Evolutionary conservation across 1,140 invertebrate genomes (phyloP), one percentile per base, ranked within the genome.

Genomic region (Plodia interpunctella): DNA sequence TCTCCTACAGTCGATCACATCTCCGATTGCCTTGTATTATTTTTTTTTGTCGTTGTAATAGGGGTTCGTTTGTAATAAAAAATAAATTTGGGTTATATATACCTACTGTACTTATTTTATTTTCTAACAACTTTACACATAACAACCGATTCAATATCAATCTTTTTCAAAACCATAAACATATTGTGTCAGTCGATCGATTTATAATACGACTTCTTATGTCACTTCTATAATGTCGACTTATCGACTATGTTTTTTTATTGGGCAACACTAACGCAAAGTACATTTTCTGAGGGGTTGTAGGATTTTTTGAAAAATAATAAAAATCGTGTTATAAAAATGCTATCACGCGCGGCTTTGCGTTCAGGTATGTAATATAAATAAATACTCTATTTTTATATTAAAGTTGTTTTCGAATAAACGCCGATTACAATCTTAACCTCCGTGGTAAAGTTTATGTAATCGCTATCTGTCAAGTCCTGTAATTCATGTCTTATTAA

Each of bases 321-420:
- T 60, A 68, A 53, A 60, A 60, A 74, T 77, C 50, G 49, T 60
- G 67, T 5, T 53, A 25, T 6, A 70, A 88, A 85, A 75, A 90
- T 90, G 89, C 70, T 90, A 75, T 90, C 89, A 58, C 88, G 87
- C 58, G 67, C 82, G 73, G 86, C 89, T 83, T 83, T 87, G 75
- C 87, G 89, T 83, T 82, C 82, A 80, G 81, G 89, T 90, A 79
- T 62, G 86, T 80, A 57, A 52, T 58, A 64, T 53, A 49, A 58
- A 30, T 30, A 32, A 35, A 5, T 53, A 8, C 0, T 53, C n/a
- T 13, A 15, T 53, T 53, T n/a, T 13, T n/a, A 53, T n/a, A 53
- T 5, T n/a, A n/a, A 25, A 11, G 5, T 53, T n/a, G 6, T 5
- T 53, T 5, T 25, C 13, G 55, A 53, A 32, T 49, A 52, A 58